A percentile compares a stretch with the other conserved stretches of the same genome.
Conservation (phyloP, 2,797 vertebrate species). For the Pogoniulus pusillus region DNA sequence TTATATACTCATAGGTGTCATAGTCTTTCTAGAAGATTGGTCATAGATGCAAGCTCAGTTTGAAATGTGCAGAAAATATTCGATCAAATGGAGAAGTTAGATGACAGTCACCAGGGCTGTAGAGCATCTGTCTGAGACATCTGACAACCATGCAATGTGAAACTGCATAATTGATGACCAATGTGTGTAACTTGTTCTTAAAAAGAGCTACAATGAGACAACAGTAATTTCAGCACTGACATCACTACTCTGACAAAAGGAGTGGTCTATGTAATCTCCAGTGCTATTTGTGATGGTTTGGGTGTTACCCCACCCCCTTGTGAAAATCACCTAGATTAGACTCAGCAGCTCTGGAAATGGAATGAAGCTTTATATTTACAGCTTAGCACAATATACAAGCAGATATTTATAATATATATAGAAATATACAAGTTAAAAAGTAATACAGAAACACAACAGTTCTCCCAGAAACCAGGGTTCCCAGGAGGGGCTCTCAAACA, state of each 20-base stretch:
- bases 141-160: not conserved
- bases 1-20: not conserved
- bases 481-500: no score
- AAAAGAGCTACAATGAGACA: not conserved
- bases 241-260: not conserved
- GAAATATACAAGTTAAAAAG: no score
- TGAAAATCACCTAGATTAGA: no score
- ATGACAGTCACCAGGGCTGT: not conserved
- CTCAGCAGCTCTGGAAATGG: no score
- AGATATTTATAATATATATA: no score
- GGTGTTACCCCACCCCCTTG: no score
- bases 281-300: no score
- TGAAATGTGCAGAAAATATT: not conserved
- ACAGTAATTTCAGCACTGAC: not conserved
- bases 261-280: not conserved
- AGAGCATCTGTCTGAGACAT: not conserved
- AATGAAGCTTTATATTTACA: no score
- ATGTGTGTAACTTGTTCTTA: not conserved
- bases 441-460: no score
- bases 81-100: not conserved
- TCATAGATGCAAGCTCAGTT: not conserved
- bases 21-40: not conserved
- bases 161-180: not conserved
- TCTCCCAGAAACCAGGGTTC: no score
- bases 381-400: no score